phyloP scores from a whole-genome alignment of 2,888 invertebrate genomes.

The Saturnia pavonia region DNA sequence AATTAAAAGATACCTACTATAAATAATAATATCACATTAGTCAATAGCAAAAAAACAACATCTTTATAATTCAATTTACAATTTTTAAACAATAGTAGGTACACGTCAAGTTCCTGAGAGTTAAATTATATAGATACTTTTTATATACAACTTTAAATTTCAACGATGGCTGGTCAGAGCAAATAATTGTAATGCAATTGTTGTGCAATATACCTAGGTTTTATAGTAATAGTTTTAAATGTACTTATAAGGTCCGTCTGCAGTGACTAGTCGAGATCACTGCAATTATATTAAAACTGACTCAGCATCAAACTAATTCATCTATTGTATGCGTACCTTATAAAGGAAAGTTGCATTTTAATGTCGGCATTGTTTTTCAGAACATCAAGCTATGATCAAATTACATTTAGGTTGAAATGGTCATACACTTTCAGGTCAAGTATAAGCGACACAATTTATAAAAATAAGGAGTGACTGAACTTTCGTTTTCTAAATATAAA shows the following conservation, averaged over 20 bases:
- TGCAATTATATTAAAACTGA: conserved; percentile 51
- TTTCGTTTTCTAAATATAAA: background rate
- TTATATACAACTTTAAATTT: background rate
- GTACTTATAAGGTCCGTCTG: conserved; percentile 34
- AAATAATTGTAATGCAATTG: background rate
- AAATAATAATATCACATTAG: too few species aligned
- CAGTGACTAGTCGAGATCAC: conserved; percentile 54
- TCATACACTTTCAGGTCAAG: conserved; percentile 23
- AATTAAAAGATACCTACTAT: too few species aligned
- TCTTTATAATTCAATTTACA: too few species aligned
- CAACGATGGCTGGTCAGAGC: background rate
- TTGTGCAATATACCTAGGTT: background rate
- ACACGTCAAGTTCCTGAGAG: too few species aligned
- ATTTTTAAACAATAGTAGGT: too few species aligned
- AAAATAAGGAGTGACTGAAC: background rate
- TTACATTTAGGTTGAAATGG: conserved; percentile 29
- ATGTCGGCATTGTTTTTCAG: conserved; percentile 36
- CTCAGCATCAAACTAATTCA: conserved; percentile 43
- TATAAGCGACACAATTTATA: background rate
- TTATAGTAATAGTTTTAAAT: background rate
- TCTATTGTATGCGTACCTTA: conserved; percentile 32
- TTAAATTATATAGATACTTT: background rate
- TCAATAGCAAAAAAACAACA: too few species aligned
- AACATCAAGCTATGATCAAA: conserved; percentile 25
- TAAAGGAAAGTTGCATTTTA: conserved; percentile 36